Evolutionary conservation across 2,113 vertebrate species (phyloP).

Genomic region (Pelmatolapia mariae): DNA sequence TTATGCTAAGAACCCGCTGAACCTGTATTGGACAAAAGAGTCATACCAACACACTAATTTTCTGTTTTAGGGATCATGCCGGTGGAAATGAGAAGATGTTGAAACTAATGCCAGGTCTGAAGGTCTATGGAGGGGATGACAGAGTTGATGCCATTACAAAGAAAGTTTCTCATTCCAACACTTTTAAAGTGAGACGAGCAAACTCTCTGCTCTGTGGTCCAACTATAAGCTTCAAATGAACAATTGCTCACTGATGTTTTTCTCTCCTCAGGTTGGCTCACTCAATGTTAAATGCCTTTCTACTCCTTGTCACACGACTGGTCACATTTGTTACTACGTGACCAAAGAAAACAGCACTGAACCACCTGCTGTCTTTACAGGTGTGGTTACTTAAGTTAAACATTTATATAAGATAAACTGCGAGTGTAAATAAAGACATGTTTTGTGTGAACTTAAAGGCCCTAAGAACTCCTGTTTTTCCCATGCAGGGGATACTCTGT

Average conservation of each 20-base stretch:
- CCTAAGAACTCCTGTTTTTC: not conserved
- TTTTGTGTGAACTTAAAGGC: not conserved
- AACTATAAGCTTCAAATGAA: not conserved
- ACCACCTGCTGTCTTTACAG: slow-evolving; percentile 92
- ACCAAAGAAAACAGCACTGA: slow-evolving; percentile 84
- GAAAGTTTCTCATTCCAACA: slow-evolving; percentile 85
- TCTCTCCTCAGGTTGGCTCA: slow-evolving; percentile 81
- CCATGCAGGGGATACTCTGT: slow-evolving; percentile 88
- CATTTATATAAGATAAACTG: not conserved
- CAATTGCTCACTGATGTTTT: not conserved
- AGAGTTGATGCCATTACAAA: slow-evolving; percentile 86
- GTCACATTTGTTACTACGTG: slow-evolving; percentile 96
- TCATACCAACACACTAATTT: not conserved
- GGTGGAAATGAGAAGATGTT: slow-evolving; percentile 94
- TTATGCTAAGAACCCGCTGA: not conserved
- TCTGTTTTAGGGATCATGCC: slow-evolving; percentile 86
- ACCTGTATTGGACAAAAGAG: not conserved
- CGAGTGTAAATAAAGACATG: not conserved
- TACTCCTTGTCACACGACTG: slow-evolving; percentile 95
- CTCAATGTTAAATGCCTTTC: slow-evolving; percentile 89
- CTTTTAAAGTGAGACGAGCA: slow-evolving; percentile 76
- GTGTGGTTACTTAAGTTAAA: not conserved
- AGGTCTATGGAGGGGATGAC: slow-evolving; percentile 87
- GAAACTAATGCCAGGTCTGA: slow-evolving; percentile 81
- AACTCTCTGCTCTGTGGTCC: not conserved